Conservation (phyloP, 2,113 vertebrate genomes). For the Pollachius pollachius region DNA sequence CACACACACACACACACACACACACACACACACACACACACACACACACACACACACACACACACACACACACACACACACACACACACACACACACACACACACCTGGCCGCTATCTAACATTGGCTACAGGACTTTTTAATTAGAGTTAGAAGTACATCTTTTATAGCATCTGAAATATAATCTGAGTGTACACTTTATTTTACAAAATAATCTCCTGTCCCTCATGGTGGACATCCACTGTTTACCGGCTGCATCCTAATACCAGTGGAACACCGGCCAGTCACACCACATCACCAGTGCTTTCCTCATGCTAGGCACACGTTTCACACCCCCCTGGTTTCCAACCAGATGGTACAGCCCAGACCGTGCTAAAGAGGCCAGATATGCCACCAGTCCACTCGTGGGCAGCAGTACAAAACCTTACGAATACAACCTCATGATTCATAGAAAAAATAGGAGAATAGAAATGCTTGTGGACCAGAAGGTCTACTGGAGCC, state of each 20-base stretch:
- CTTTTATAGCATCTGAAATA: constrained; percentile 52
- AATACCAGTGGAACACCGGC: no score
- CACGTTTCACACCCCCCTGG: no score
- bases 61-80: neutral
- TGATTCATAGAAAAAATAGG: constrained; percentile 13
- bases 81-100: constrained; percentile 10
- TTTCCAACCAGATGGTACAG: no score
- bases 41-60: neutral
- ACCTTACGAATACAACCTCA: no score
- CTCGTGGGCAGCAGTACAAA: no score
- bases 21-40: constrained; percentile 1
- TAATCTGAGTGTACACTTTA: constrained; percentile 32
- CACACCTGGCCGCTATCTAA: constrained; percentile 26
- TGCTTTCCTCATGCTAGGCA: no score
- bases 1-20: constrained; percentile 3
- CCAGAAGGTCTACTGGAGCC: constrained; percentile 13
- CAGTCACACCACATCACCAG: no score
- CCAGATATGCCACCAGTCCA: no score
- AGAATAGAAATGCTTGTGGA: constrained; percentile 15
- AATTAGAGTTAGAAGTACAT: constrained; percentile 66
- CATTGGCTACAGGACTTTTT: constrained; percentile 29
- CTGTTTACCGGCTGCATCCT: neutral
- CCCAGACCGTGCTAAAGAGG: neutral
- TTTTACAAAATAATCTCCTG: constrained; percentile 42
- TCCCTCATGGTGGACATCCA: constrained; percentile 9